These are phyloP conservation scores for Nicator chloris DNA, from an alignment of 2,113 vertebrate genomes.

Conservation along the genomic window DNA sequence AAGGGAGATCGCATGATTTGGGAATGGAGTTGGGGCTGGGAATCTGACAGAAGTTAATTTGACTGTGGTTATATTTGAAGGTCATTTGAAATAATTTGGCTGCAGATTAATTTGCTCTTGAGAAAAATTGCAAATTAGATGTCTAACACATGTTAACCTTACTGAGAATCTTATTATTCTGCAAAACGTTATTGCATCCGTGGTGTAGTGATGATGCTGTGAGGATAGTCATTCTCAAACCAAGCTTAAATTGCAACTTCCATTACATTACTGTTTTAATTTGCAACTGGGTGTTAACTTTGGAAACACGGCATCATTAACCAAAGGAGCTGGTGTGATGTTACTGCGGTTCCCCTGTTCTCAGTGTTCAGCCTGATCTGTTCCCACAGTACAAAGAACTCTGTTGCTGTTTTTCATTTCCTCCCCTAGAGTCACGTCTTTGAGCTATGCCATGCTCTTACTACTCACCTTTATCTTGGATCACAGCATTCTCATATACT, in stretches of 20 bases:
- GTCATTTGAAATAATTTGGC: background rate
- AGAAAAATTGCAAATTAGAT: background rate
- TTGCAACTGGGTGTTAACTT: background rate
- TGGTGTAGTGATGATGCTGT: background rate
- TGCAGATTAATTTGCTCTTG: background rate
- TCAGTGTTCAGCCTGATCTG: background rate
- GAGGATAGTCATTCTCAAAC: background rate
- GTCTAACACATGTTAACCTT: background rate
- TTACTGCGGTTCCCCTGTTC: background rate
- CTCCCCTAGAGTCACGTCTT: background rate
- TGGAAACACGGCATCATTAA: background rate
- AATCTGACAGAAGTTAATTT: background rate
- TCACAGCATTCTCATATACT: background rate
- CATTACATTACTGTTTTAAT: background rate
- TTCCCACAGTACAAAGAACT: background rate
- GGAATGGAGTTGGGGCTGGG: background rate
- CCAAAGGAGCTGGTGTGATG: background rate
- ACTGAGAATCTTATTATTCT: background rate
- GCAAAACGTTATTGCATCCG: fast-evolving
- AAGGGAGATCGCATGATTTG: background rate
- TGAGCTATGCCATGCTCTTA: background rate
- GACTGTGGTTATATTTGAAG: background rate
- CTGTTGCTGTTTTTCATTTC: background rate
- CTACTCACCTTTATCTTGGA: background rate
- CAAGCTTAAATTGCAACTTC: background rate